Conservation (phyloP, 1,140 invertebrate genomes). For the Scaptomyza hsui region DNA sequence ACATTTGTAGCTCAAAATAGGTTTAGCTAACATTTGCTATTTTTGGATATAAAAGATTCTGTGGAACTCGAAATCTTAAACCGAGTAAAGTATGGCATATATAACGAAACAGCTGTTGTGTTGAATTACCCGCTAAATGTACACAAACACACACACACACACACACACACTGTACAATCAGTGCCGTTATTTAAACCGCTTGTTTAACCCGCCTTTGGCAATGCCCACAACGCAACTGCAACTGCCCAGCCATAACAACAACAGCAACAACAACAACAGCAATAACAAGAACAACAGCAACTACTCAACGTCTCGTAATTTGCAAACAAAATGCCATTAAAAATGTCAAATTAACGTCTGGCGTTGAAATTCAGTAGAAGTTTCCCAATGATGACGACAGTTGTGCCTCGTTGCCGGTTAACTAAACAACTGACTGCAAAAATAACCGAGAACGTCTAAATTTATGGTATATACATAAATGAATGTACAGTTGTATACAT, state of each 20-base stretch:
- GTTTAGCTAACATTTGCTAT: neutral
- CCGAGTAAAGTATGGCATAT: too few relatives aligned
- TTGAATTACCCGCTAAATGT: neutral
- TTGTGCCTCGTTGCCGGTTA: slow-evolving; percentile 36
- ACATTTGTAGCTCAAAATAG: neutral
- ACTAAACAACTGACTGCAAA: slow-evolving; percentile 16
- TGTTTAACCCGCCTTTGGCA: slow-evolving; percentile 29
- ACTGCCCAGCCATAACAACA: slow-evolving; percentile 8
- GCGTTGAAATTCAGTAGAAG: slow-evolving; percentile 63
- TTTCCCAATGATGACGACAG: slow-evolving; percentile 51
- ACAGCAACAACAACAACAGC: neutral
- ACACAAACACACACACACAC: neutral
- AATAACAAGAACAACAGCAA: slow-evolving; percentile 11
- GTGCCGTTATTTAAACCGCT: slow-evolving; percentile 55
- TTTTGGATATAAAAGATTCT: too few relatives aligned
- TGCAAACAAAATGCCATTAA: slow-evolving; percentile 79
- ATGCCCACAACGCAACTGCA: slow-evolving; percentile 18
- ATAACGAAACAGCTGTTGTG: neutral
- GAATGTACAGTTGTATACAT: neutral
- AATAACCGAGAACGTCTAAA: slow-evolving; percentile 29
- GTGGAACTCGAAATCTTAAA: too few relatives aligned
- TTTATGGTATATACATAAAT: neutral
- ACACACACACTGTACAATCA: slow-evolving; percentile 32
- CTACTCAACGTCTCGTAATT: slow-evolving; percentile 53
- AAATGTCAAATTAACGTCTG: slow-evolving; percentile 81